Evolutionary conservation across 2,888 invertebrate species (phyloP).

Genomic region (Suillia variegata): DNA sequence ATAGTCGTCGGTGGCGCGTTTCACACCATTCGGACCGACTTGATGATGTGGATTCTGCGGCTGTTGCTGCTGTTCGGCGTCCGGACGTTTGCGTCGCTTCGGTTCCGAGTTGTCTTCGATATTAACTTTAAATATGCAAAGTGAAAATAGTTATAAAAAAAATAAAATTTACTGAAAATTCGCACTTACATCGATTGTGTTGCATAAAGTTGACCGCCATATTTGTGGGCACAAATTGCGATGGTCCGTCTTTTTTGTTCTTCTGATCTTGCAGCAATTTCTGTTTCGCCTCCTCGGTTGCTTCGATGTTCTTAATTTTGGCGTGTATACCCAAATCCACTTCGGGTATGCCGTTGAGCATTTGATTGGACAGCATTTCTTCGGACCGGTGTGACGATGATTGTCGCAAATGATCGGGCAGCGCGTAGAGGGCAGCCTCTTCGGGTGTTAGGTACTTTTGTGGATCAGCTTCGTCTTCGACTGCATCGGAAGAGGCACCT

Average conservation of each 20-base stretch:
- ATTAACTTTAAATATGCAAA: constrained; percentile 69
- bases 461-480: constrained; percentile 66
- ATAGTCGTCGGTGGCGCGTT: constrained; percentile 95
- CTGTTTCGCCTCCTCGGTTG: constrained; percentile 97
- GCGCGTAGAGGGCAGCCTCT: constrained; percentile 85
- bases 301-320: constrained; percentile 98
- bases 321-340: constrained; percentile 99
- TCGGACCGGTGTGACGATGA: constrained; percentile 89
- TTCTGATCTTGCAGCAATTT: constrained; percentile 86
- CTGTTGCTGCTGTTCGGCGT: constrained; percentile 54
- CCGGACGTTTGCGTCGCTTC: constrained; percentile 58
- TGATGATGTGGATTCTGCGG: constrained; percentile 63
- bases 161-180: background rate
- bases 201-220: constrained; percentile 99
- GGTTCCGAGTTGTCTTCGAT: constrained; percentile 72
- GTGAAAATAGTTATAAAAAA: background rate
- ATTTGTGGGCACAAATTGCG: constrained; percentile 95
- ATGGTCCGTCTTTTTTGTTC: constrained; percentile 90
- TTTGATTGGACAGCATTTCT: constrained; percentile 99
- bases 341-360: constrained; percentile 99
- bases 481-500: constrained; percentile 62
- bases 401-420: constrained; percentile 86
- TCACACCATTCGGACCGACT: constrained; percentile 69
- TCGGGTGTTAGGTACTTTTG: constrained; percentile 79
- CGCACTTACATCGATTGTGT: constrained; percentile 85